Evolutionary conservation across 2,113 vertebrate genomes (phyloP).

Genomic region (Bubo blakistoni): DNA sequence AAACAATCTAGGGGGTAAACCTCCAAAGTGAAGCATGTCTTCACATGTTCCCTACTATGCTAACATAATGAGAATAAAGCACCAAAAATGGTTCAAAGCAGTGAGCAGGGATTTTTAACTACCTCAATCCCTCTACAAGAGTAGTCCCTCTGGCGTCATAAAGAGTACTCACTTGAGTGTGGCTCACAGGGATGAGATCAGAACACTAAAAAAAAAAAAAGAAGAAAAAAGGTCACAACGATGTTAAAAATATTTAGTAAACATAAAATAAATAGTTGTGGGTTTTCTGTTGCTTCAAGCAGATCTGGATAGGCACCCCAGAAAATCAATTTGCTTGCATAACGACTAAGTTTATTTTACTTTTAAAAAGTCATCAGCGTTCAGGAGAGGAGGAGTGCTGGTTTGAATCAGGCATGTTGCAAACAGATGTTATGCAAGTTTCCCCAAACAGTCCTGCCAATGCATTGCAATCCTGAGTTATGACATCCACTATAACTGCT

Average conservation of each 20-base stretch:
- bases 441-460: slow-evolving; percentile 19
- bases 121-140: slow-evolving; percentile 30
- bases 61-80: slow-evolving; percentile 44
- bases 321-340: background rate
- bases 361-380: background rate
- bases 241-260: background rate
- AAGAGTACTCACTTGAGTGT: background rate
- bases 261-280: background rate
- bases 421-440: slow-evolving; percentile 64
- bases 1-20: slow-evolving; percentile 14
- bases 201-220: background rate
- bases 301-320: background rate
- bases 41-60: background rate
- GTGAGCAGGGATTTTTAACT: slow-evolving; percentile 38
- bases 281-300: background rate
- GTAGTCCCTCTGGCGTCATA: background rate
- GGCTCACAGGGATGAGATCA: slow-evolving; percentile 21
- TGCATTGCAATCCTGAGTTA: slow-evolving; percentile 27
- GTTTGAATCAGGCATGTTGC: slow-evolving; percentile 61
- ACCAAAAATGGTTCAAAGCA: slow-evolving; percentile 34
- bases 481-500: slow-evolving; percentile 15
- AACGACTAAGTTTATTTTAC: background rate
- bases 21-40: slow-evolving; percentile 22
- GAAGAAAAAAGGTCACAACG: background rate
- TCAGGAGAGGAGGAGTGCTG: background rate